Base-by-base conservation (phyloP, 2,797 vertebrate genomes). In the Cyprinella venusta region DNA sequence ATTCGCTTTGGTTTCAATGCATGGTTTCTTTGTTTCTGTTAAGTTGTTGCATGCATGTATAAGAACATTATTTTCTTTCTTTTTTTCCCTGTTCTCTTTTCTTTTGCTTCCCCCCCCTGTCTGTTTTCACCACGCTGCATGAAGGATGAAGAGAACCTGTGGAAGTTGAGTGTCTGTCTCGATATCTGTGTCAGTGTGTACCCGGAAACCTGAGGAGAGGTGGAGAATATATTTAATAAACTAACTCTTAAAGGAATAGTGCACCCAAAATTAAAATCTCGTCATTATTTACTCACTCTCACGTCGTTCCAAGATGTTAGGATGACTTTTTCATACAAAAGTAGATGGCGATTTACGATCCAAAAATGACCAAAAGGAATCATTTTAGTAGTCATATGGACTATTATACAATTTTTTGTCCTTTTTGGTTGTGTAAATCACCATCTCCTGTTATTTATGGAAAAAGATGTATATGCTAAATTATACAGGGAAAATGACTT, bases 21-120 rank as follows among this genome's bases (percentile, higher is more conserved):
- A 86, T 88, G 59, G 3, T 67, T 88, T 88, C 33, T 67, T 42
- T 84, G 26, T 54, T 69, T 24, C 50, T 82, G 52, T 75, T 75
- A 56, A 16, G 72, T 80, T 85, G 72, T 86, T 91, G 91, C 91
- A 90, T 91, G 91, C 80, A 76, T 74, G 19, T 68, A 76, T 79
- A 63, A 19, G 71, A 67, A 84, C 77, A 42, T 71, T 80, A 30
- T 79, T 80, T 72, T 76, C 79, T 59, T 80, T 48, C 15, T 48
- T 68, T 68, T 30, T 78, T 65, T 87, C 67, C 87, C 79, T 26
- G 82, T 75, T 52, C 75, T 77, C 68, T 71, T 82, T 68, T 87
- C 59, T 84, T 82, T 70, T 84, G 77, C 50, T 82, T 61, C 75
- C 80, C 70, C 80, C 70, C 26, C 59, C 54, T 81, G 45, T 86